These are phyloP conservation scores for Centropus unirufus DNA, from an alignment of 2,113 vertebrate genomes.

Conservation along the genomic window DNA sequence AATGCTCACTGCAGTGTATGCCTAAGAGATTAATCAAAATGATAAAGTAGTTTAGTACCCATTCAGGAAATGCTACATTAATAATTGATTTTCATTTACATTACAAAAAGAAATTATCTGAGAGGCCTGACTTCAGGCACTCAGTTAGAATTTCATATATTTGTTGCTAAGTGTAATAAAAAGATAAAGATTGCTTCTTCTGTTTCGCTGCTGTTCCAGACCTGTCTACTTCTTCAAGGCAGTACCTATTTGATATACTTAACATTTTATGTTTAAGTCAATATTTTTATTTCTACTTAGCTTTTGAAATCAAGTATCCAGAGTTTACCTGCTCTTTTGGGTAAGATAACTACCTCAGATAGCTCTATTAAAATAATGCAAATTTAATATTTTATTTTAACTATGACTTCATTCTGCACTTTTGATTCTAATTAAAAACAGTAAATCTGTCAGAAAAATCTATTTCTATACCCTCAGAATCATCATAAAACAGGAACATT, in stretches of 20 bases:
- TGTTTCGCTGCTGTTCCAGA: not conserved
- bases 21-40: conserved; percentile 16
- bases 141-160: not conserved
- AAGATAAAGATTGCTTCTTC: not conserved
- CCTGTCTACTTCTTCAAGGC: not conserved
- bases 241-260: not conserved
- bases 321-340: not conserved
- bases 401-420: not conserved
- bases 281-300: not conserved
- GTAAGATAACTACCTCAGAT: not conserved
- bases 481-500: not conserved
- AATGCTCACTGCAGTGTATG: not conserved
- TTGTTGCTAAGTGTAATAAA: not conserved
- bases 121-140: not conserved
- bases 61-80: not conserved
- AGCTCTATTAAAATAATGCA: conserved; percentile 1
- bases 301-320: not conserved
- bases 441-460: conserved; percentile 29
- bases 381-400: not conserved
- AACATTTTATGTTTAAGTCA: not conserved
- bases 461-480: not conserved
- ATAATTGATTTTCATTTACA: conserved; percentile 19
- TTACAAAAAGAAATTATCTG: not conserved
- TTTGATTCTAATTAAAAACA: conserved; percentile 9
- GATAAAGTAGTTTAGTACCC: not conserved